These are phyloP conservation scores for Calephelis virginiensis DNA, from an alignment of 1,140 invertebrate species.

Conservation along the genomic window DNA sequence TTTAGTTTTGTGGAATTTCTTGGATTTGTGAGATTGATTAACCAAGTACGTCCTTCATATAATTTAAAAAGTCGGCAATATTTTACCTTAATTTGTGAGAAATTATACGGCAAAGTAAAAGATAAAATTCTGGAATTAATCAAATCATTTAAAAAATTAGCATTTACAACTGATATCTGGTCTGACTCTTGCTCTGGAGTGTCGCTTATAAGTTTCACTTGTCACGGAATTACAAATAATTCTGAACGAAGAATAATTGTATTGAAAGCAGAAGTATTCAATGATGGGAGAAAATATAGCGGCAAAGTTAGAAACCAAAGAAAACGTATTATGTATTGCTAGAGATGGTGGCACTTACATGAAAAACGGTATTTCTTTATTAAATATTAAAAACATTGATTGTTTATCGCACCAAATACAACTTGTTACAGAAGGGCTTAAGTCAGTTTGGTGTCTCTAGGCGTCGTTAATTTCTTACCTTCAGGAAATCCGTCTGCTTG, in stretches of 20 bases:
- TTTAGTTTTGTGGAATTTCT: conserved; percentile 20
- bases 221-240: conserved; percentile 34
- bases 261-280: conserved; percentile 33
- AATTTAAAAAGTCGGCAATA: conserved; percentile 36
- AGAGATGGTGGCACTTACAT: conserved; percentile 39
- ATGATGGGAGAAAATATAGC: conserved; percentile 37
- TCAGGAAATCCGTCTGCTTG: too few relatives aligned
- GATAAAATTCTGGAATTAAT: conserved; percentile 15
- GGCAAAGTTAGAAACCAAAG: conserved; percentile 36
- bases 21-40: conserved; percentile 35
- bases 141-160: conserved; percentile 34
- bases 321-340: conserved; percentile 40
- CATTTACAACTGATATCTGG: conserved; percentile 38
- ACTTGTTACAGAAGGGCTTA: conserved; percentile 29
- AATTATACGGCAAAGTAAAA: conserved; percentile 39
- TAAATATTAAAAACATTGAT: conserved; percentile 28
- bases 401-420: conserved; percentile 30
- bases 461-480: too few relatives aligned
- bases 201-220: conserved; percentile 38
- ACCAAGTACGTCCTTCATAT: conserved; percentile 30
- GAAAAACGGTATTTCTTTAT: conserved; percentile 36
- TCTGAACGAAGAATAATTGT: conserved; percentile 36
- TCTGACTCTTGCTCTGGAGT: conserved; percentile 38
- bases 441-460: too few relatives aligned
- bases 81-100: conserved; percentile 38